Conservation (phyloP, 1,140 invertebrate genomes). For the Apolygus lucorum region DNA sequence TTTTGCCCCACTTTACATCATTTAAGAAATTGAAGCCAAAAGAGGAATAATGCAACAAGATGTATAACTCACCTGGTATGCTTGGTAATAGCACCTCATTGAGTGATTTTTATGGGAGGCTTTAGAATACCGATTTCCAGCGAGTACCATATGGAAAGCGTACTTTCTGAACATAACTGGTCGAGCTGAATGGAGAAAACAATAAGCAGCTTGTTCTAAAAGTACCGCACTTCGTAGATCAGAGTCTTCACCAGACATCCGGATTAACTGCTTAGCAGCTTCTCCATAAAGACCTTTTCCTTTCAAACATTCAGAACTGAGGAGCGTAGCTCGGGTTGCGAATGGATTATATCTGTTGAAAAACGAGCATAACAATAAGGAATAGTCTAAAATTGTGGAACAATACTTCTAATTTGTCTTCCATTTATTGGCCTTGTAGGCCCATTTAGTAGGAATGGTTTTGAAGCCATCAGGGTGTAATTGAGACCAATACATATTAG, state of each 20-base stretch:
- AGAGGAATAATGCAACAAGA: too few species aligned
- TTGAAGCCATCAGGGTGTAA: too few species aligned
- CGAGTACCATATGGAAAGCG: slow-evolving; percentile 93
- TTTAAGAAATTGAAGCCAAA: too few species aligned
- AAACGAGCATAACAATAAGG: too few species aligned
- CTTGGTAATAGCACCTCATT: slow-evolving; percentile 82
- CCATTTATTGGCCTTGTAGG: not conserved
- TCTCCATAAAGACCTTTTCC: slow-evolving; percentile 67
- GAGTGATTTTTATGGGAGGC: slow-evolving; percentile 84
- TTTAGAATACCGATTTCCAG: slow-evolving; percentile 86
- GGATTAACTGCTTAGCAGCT: slow-evolving; percentile 84
- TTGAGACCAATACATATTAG: too few species aligned
- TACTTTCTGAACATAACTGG: slow-evolving; percentile 79
- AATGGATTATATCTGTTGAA: slow-evolving; percentile 73
- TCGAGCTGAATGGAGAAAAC: slow-evolving; percentile 64
- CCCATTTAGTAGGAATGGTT: too few species aligned
- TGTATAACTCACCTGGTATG: slow-evolving; percentile 65
- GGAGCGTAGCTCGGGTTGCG: slow-evolving; percentile 78
- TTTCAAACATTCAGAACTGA: slow-evolving; percentile 80
- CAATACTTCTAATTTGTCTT: too few species aligned
- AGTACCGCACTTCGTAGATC: slow-evolving; percentile 83
- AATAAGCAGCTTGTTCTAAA: slow-evolving; percentile 90
- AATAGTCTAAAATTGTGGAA: not conserved
- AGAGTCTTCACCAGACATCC: slow-evolving; percentile 91
- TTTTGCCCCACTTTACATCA: too few species aligned